A percentile compares a stretch with the other conserved stretches of the same genome.
phyloP scores from a whole-genome alignment of 2,888 invertebrate genomes.

The Baccha elongata region DNA sequence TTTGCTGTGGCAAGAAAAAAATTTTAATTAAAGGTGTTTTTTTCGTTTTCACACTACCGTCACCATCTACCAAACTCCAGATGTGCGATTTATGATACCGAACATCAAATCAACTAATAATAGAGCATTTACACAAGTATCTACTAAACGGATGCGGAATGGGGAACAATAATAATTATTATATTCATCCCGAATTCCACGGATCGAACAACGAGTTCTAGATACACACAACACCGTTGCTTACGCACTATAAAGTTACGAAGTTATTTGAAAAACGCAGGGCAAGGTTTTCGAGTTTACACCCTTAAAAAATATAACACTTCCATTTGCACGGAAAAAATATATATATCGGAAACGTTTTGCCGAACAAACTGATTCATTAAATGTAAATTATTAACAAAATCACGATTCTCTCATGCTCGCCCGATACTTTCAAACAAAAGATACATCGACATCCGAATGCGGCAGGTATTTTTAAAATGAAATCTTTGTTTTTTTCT shows the following conservation, averaged over 20 bases:
- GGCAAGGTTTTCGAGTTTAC: slow-evolving; percentile 69
- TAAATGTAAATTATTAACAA: slow-evolving; percentile 16
- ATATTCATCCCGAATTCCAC: slow-evolving; percentile 58
- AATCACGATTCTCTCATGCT: neutral
- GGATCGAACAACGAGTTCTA: slow-evolving; percentile 31
- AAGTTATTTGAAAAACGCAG: slow-evolving; percentile 54
- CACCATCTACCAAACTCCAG: slow-evolving; percentile 45
- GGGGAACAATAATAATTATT: slow-evolving; percentile 16
- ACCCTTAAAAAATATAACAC: slow-evolving; percentile 68
- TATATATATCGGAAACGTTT: slow-evolving; percentile 32
- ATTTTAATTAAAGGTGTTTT: slow-evolving; percentile 53
- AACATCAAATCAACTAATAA: slow-evolving; percentile 53
- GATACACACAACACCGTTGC: slow-evolving; percentile 58
- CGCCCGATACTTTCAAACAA: slow-evolving; percentile 10
- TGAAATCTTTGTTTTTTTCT: slow-evolving; percentile 23
- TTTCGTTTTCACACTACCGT: slow-evolving; percentile 23
- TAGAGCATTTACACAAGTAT: slow-evolving; percentile 34
- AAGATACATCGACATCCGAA: slow-evolving; percentile 40
- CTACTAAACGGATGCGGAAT: slow-evolving; percentile 1
- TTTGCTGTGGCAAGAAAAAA: slow-evolving; percentile 49
- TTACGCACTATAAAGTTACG: slow-evolving; percentile 39
- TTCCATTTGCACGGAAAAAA: slow-evolving; percentile 44
- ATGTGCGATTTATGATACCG: slow-evolving; percentile 57
- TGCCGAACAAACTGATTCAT: slow-evolving; percentile 30
- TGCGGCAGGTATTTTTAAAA: slow-evolving; percentile 43